Evolutionary conservation across 2,888 invertebrate genomes (phyloP).

Genomic region (Amaurobius ferox): DNA sequence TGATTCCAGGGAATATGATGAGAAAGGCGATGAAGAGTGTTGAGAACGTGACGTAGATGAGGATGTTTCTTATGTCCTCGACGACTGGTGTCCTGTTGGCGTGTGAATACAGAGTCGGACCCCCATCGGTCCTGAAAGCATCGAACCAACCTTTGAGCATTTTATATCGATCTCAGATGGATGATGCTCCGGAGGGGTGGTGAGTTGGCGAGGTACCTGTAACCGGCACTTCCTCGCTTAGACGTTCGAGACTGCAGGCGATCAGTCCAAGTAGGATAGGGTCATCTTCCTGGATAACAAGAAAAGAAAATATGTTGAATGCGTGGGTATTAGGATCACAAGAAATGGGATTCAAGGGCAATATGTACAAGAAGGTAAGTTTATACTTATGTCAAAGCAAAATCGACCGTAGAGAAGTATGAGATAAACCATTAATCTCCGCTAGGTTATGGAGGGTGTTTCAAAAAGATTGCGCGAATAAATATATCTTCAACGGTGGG

Average conservation of each 20-base stretch:
- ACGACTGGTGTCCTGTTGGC: slow-evolving; percentile 96
- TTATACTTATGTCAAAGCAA: no score
- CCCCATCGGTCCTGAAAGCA: slow-evolving; percentile 96
- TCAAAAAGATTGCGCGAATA: no score
- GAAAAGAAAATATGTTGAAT: no score
- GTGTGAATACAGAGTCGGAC: slow-evolving; percentile 96
- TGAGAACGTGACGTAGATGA: slow-evolving; percentile 89
- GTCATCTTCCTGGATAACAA: slow-evolving; percentile 40
- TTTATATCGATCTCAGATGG: neutral
- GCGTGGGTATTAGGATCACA: no score
- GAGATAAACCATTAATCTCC: no score
- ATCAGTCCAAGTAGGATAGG: slow-evolving; percentile 13
- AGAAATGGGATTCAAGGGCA: no score
- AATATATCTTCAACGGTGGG: no score
- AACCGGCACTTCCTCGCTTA: neutral
- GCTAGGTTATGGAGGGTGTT: no score
- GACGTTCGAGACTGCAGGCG: neutral
- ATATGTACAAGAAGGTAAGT: no score
- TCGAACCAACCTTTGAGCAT: slow-evolving; percentile 97
- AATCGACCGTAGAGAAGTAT: no score
- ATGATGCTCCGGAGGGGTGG: neutral
- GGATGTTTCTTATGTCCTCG: slow-evolving; percentile 91
- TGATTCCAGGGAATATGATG: slow-evolving; percentile 91
- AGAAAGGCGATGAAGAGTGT: slow-evolving; percentile 95
- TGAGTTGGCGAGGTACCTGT: neutral